Evolutionary conservation across 2,797 vertebrate species (phyloP), one percentile per base, ranked within the genome.

Genomic region (Rousettus madagascariensis): DNA sequence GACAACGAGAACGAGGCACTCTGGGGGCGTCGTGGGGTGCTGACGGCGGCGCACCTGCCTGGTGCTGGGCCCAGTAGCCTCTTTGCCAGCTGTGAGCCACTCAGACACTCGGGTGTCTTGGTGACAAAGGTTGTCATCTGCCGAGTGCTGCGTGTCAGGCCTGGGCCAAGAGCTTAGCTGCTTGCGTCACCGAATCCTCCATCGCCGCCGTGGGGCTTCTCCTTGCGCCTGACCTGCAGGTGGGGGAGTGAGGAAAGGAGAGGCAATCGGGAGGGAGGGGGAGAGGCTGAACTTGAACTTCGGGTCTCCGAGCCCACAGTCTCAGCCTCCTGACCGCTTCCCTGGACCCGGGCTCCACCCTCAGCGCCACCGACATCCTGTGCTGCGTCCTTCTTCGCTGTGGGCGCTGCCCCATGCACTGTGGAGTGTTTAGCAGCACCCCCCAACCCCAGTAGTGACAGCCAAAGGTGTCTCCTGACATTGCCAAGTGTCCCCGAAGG

Each of bases 181-280:
- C 3, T 8, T 2, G 0, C 9, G 43, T 26, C 24, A 1, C 20
- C 6, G 43, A 30, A 3, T n/a, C 19, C 41, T 13, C 9, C 46
- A 9, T 2, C 1, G 1, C 22, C 1, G n/a, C 72, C 1, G 1
- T 0, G 22, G 57, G 16, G 17, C 20, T 10, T 0, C 2, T 2
- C 2, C 19, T 15, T 46, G 6, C 0, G 12, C 46, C 46, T 12
- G 46, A 15, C 46, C 2, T 46, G 46, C 13, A 4, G 46, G 46
- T 46, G 46, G 46, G 46, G 12, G 3, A 46, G 6, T 46, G 46
- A 15, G 71, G 53, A 36, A n/a, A 46, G 53, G 12, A 41, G 3
- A 26, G n/a, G 24, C 11, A 2, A 17, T 57, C 13, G 11, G 20
- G 36, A 74, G 19, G 38, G 36, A 28, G 49, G 12, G 11, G 20